phyloP scores from a whole-genome alignment of 2,797 vertebrate species.

The Ambastaia sidthimunki region DNA sequence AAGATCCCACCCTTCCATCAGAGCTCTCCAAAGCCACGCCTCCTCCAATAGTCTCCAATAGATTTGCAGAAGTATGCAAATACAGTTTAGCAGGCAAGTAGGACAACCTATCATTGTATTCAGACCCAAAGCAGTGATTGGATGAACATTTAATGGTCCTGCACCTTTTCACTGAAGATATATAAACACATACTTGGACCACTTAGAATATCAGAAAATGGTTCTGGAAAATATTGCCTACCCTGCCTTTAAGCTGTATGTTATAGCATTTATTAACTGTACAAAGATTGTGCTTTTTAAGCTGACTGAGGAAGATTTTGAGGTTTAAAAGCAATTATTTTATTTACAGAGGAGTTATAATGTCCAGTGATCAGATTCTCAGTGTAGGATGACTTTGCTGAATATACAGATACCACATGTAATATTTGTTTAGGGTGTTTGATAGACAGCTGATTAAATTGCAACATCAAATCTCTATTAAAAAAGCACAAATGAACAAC shows the following conservation, averaged over 20 bases:
- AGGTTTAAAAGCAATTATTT: constrained; percentile 1
- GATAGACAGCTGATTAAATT: constrained; percentile 8
- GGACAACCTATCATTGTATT: too few relatives aligned
- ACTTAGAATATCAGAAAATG: too few relatives aligned
- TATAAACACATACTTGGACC: too few relatives aligned
- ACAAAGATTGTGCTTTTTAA: constrained; percentile 4
- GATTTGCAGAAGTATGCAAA: too few relatives aligned
- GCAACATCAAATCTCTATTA: background rate
- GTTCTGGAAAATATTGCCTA: too few relatives aligned
- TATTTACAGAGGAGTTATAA: constrained; percentile 4
- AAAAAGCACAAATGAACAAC: background rate
- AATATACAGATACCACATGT: background rate
- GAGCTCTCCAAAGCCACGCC: too few relatives aligned
- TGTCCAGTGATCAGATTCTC: background rate
- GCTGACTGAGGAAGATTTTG: background rate
- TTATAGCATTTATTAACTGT: constrained; percentile 21
- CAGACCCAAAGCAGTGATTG: too few relatives aligned
- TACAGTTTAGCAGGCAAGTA: too few relatives aligned
- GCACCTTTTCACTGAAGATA: too few relatives aligned
- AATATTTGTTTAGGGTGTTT: constrained; percentile 26
- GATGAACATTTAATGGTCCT: too few relatives aligned
- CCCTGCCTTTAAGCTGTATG: background rate
- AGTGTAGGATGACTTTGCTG: background rate
- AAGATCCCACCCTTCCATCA: too few relatives aligned
- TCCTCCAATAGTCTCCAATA: too few relatives aligned